Evolutionary conservation across 2,113 vertebrate genomes (phyloP).

Genomic region (Anhinga anhinga): DNA sequence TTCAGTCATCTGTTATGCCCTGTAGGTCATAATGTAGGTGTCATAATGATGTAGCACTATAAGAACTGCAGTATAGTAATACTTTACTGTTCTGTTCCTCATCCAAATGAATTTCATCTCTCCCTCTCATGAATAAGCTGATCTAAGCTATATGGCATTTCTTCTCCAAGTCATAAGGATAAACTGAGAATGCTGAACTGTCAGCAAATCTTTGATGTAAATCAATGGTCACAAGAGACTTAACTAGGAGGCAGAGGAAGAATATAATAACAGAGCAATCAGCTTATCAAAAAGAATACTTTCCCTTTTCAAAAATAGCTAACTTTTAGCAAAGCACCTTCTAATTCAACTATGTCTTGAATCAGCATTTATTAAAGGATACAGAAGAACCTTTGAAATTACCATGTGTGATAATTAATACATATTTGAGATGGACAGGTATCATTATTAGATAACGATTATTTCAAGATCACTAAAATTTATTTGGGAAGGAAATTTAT

Average conservation of each 20-base stretch:
- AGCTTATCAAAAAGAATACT: conserved; percentile 33
- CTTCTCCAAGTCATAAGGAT: conserved; percentile 28
- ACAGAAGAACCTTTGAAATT: not conserved
- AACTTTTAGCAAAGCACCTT: not conserved
- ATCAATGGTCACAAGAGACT: conserved; percentile 45
- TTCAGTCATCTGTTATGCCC: not conserved
- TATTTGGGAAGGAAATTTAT: not conserved
- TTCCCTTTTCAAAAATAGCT: conserved; percentile 31
- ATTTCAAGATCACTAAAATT: not conserved
- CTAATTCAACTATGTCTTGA: not conserved
- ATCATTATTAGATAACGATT: not conserved
- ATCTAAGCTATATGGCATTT: conserved; percentile 52
- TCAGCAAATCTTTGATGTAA: conserved; percentile 64
- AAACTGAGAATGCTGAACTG: conserved; percentile 47
- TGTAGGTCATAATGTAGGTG: not conserved
- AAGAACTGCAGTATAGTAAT: not conserved
- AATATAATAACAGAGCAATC: conserved; percentile 12
- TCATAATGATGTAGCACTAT: not conserved
- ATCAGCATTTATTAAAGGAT: conserved; percentile 43
- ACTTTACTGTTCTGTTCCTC: conserved; percentile 4
- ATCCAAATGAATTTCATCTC: conserved; percentile 32
- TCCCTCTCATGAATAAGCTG: conserved; percentile 45
- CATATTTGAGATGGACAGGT: not conserved
- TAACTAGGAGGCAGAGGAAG: not conserved
- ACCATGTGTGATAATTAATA: not conserved